Evolutionary conservation across 2,113 vertebrate species (phyloP), one percentile per base, ranked within the genome.

Genomic region (Phasianus colchicus): DNA sequence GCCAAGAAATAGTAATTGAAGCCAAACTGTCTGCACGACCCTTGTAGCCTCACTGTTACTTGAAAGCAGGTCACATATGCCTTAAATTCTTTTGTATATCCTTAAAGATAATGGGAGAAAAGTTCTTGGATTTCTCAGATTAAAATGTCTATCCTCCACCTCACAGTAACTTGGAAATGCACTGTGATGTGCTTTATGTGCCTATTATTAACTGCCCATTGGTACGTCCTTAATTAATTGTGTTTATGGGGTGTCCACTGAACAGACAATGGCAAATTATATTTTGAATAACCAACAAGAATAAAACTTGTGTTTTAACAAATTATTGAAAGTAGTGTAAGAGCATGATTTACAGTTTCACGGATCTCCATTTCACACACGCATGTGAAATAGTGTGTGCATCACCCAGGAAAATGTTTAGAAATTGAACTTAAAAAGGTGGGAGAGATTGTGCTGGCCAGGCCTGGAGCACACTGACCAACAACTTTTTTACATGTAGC

Each of bases 1-100:
- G 34, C 30, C 50, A 87, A 85, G 55, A 83, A 86, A 90, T 24
- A 72, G 15, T 64, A 83, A 69, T 12, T 19, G 11, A 88, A 92
- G 61, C 16, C 76, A 90, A 75, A n/a, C 30, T 83, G 43, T 81
- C 52, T 83, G 50, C 36, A 29, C 29, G 57, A 77, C 40, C 79
- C 47, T 13, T 64, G 50, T 24, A 60, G 9, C 55, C 52, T 91
- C 89, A 86, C 72, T 95, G 89, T 95, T 97, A 95, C 90, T 95
- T 89, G 76, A 88, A 92, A 91, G 58, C 78, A 88, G 85, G 78
- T 92, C 74, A 95, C 55, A 6, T 0, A 13, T 86, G 70, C 90
- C 76, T 88, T 92, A 77, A 80, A 82, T 78, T 82, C 73, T 63
- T 87, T 70, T 45, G 17, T 72, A 81, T 42, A 85, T 81, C 48